phyloP scores from a whole-genome alignment of 2,888 invertebrate genomes.

The Anoplius nigerrimus region DNA sequence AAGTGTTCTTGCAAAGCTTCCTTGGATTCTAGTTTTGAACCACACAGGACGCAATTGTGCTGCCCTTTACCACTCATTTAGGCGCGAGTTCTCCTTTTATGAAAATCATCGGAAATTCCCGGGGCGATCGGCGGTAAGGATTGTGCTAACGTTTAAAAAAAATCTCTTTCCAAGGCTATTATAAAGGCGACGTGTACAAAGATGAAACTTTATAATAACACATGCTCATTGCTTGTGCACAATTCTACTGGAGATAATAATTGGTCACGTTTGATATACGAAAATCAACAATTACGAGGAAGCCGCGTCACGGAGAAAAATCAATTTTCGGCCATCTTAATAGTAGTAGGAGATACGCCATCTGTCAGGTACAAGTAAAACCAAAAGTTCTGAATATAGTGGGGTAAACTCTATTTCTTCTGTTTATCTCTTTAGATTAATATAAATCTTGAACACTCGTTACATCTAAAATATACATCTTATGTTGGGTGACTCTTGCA shows the following conservation, averaged over 20 bases:
- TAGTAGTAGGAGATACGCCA: constrained; percentile 50
- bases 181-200: background rate
- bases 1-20: constrained; percentile 80
- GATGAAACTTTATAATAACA: background rate
- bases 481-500: background rate
- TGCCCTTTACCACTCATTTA: constrained; percentile 60
- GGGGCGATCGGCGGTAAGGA: constrained; percentile 19
- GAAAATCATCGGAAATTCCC: constrained; percentile 42
- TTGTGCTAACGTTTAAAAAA: constrained; percentile 16
- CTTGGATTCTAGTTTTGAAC: constrained; percentile 77
- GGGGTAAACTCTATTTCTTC: constrained; percentile 21
- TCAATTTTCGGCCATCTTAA: constrained; percentile 61
- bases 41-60: constrained; percentile 78
- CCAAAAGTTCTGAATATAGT: no score
- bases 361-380: constrained; percentile 26
- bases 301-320: constrained; percentile 49
- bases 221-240: background rate
- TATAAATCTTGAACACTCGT: constrained; percentile 1
- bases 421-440: constrained; percentile 3
- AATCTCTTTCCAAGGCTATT: constrained; percentile 9
- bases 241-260: background rate
- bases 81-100: constrained; percentile 37
- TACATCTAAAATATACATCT: background rate
- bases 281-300: constrained; percentile 28
- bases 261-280: background rate